Evolutionary conservation across 2,113 vertebrate species (phyloP), one percentile per base, ranked within the genome.

Genomic region (Kryptolebias marmoratus): DNA sequence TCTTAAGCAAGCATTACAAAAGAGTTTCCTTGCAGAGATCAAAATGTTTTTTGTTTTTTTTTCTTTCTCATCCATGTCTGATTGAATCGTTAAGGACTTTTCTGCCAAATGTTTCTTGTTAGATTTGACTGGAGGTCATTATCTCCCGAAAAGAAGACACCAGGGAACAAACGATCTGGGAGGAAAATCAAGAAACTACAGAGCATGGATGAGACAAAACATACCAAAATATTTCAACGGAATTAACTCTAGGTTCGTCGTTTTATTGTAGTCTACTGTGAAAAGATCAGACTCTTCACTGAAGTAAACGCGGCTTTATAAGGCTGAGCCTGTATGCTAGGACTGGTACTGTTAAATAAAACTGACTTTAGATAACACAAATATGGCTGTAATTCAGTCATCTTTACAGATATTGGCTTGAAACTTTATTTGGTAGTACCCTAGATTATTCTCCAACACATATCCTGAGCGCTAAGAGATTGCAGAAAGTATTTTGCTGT

Each of bases 141-240:
- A 76, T 59, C 42, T 60, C 9, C 4, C 48, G 5, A 77, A 22
- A 22, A 73, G 55, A 67, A 47, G 42, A 55, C 64, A 73, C 48
- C 7, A 1, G 52, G 63, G 69, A 61, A 64, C 28, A 31, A 13
- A 53, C 3, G 36, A 68, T 16, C 48, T 36, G 31, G 36, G 13
- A 44, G 49, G 55, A 71, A 63, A 49, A 72, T 60, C 52, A 64
- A 4, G 65, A 13, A 80, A 31, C 39, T 31, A 82, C 42, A 79
- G 52, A 2, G 39, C 70, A 52, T 39, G 49, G 54, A 70, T 56
- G 36, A 68, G 64, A 39, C 74, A 53, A 54, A 75, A 65, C 60
- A 52, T 14, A 62, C 42, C 22, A 36, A 75, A 71, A 82, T 45
- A 70, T 67, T 69, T 77, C 2, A 70, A 61, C 32, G 15, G 16